Percentiles rank a stretch among this genome's conserved stretches.
Conservation (phyloP, 1,140 invertebrate genomes). For the Vanessa atalanta region DNA sequence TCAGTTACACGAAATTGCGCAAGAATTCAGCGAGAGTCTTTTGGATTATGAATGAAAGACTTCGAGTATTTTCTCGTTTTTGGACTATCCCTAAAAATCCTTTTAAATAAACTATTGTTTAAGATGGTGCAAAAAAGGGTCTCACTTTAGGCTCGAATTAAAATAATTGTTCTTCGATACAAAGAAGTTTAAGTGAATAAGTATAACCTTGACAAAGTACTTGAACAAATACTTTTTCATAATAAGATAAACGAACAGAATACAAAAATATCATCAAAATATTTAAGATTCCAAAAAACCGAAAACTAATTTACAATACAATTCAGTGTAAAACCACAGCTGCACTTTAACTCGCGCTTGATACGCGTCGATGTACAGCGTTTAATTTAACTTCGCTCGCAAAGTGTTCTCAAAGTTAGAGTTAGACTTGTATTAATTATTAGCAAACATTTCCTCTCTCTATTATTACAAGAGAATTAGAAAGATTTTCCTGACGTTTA, state of each 20-base stretch:
- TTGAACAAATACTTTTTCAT: background rate
- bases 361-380: constrained; percentile 62
- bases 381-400: constrained; percentile 73
- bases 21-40: constrained; percentile 30
- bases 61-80: background rate
- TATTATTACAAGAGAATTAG: constrained; percentile 34
- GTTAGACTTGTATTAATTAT: constrained; percentile 72
- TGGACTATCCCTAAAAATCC: background rate
- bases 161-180: background rate
- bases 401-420: constrained; percentile 59
- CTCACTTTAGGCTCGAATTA: background rate
- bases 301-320: constrained; percentile 66
- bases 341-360: constrained; percentile 52
- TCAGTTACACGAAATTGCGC: constrained; percentile 28
- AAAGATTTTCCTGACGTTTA: constrained; percentile 15
- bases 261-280: background rate
- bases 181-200: background rate
- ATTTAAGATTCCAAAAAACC: constrained; percentile 32
- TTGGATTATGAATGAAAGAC: background rate
- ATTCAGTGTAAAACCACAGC: constrained; percentile 47
- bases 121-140: background rate
- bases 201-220: background rate
- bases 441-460: constrained; percentile 46
- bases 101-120: background rate
- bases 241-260: background rate